A percentile compares a stretch with the other conserved stretches of the same genome.
Evolutionary conservation across 2,113 vertebrate genomes (phyloP).

Genomic region (Alethe castanea): DNA sequence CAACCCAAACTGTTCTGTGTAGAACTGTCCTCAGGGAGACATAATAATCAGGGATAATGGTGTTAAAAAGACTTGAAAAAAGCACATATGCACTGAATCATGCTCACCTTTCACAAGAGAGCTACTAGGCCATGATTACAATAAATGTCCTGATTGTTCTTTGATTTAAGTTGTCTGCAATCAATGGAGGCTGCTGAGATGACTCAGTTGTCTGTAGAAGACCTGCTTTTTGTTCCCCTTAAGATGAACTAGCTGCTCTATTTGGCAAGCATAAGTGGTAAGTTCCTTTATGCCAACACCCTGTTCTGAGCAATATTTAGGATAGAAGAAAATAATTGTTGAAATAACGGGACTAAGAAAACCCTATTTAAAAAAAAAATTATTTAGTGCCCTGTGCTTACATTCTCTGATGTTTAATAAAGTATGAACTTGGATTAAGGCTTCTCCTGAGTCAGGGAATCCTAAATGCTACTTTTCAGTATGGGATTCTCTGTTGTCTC

Average conservation of each 20-base stretch:
- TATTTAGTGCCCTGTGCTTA: background rate
- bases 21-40: background rate
- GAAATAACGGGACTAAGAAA: background rate
- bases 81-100: background rate
- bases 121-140: fast-evolving
- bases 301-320: background rate
- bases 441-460: background rate
- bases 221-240: background rate
- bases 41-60: background rate
- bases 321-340: background rate
- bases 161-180: background rate
- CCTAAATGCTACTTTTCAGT: background rate
- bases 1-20: background rate
- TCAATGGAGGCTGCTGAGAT: background rate
- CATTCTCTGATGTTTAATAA: background rate
- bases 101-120: background rate
- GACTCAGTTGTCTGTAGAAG: background rate
- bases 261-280: background rate
- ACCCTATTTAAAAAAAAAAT: background rate
- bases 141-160: background rate
- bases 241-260: background rate
- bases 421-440: background rate
- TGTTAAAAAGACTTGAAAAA: background rate
- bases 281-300: background rate
- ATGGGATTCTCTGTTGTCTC: background rate